Evolutionary conservation across 2,113 vertebrate species (phyloP).

Genomic region (Phaethornis superciliosus): DNA sequence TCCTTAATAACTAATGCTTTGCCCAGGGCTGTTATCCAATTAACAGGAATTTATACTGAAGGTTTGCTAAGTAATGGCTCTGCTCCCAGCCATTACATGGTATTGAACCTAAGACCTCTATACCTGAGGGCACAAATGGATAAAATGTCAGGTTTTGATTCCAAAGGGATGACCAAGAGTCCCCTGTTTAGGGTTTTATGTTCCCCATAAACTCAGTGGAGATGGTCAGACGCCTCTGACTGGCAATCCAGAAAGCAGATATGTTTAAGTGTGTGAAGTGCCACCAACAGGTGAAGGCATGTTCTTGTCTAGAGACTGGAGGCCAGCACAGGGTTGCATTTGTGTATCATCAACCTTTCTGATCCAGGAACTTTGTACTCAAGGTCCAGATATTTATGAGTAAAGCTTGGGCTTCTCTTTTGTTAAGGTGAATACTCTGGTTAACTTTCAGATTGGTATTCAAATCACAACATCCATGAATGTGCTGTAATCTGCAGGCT

Average conservation of each 20-base stretch:
- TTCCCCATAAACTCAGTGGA: not conserved
- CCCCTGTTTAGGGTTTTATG: not conserved
- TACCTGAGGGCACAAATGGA: not conserved
- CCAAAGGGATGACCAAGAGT: not conserved
- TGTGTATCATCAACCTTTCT: not conserved
- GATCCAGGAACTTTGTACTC: not conserved
- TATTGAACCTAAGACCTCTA: not conserved
- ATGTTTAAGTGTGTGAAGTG: not conserved
- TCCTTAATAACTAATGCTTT: not conserved
- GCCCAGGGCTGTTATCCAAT: conserved; percentile 33
- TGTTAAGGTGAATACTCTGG: not conserved
- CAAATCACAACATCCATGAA: not conserved
- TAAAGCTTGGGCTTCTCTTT: not conserved
- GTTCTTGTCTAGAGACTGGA: not conserved
- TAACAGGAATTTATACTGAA: conserved; percentile 28
- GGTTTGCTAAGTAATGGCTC: not conserved
- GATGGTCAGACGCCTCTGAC: not conserved
- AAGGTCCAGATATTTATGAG: not conserved
- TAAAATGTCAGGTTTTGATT: not conserved
- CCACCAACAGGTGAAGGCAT: not conserved
- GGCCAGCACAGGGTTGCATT: rapidly evolving
- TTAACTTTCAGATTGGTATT: not conserved
- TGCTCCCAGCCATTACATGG: not conserved
- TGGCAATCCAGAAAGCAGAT: not conserved
- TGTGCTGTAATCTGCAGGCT: not conserved